Base-by-base conservation (phyloP, 1,140 invertebrate genomes). In the Drosophila tani region DNA sequence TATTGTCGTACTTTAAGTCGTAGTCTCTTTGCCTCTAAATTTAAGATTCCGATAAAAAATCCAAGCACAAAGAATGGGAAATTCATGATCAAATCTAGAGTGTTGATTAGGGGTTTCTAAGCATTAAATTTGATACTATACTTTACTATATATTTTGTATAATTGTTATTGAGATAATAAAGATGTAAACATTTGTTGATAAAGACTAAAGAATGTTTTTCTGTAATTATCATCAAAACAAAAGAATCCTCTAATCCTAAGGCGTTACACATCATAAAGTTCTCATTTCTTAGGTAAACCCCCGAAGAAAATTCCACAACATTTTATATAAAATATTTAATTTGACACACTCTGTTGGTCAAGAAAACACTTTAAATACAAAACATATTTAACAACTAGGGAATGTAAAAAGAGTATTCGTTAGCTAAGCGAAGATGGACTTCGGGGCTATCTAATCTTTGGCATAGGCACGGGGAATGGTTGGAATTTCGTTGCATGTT, bases 371-470 rank as follows among this genome's bases (percentile, higher is more conserved):
- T 55, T 79, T 53, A 51, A 50, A 77, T 78, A 69, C 63, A 69
- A 64, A 70, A 50, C 67, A 65, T 27, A 47, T 35, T 55, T 68
- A 62, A 40, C 11, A 56, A 57, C 65, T 53, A 59, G 40, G 63
- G 64, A 77, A 68, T 68, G 47, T 74, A 74, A 51, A 85, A 49
- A 78, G 82, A 87, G 82, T 86, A 86, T 87, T 86, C 80, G 76
- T 80, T 57, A 69, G 75, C 64, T 65, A 57, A 50, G 21, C 66
- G 57, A 71, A 49, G 56, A 55, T 63, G 7, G 17, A 19, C 51
- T 14, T 53, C 62, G 47, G 11, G 46, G 64, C 74, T 85, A 67
- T 29, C 63, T 82, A 58, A 86, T 86, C 80, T 83, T 86, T 84
- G 82, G 82, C 82, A 70, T 71, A 76, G 80, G 75, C 82, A 85